Conservation (phyloP, 2,797 vertebrate genomes). For the Cottoperca gobio region DNA sequence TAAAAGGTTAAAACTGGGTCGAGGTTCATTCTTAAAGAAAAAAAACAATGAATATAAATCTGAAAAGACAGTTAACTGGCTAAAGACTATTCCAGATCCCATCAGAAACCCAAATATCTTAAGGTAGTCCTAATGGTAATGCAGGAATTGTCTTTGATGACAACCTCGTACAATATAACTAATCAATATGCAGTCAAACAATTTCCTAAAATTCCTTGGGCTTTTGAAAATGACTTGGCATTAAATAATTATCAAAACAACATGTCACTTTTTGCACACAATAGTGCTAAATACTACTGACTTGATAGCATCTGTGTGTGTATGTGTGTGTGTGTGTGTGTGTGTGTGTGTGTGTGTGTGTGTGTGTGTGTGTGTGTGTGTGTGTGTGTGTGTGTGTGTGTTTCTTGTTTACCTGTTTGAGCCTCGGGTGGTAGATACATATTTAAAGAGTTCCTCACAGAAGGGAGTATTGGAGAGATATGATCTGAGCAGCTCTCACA, state of each 20-base stretch:
- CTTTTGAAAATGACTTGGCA: too few relatives aligned
- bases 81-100: not conserved
- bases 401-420: constrained; percentile 49
- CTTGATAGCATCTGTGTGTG: not conserved
- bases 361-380: constrained; percentile 28
- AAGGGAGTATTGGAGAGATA: constrained; percentile 28
- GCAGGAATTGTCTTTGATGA: not conserved
- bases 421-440: constrained; percentile 55
- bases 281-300: too few relatives aligned
- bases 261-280: too few relatives aligned
- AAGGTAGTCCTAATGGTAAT: not conserved
- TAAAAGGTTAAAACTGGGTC: constrained; percentile 11
- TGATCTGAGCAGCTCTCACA: constrained; percentile 41
- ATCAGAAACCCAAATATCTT: not conserved
- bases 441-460: constrained; percentile 61
- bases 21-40: not conserved
- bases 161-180: not conserved
- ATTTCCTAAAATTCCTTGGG: too few relatives aligned
- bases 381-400: constrained; percentile 12
- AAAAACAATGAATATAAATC: not conserved
- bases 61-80: not conserved
- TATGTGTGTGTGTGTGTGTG: constrained; percentile 28
- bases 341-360: constrained; percentile 21
- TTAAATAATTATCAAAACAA: too few relatives aligned
- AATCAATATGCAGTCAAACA: constrained; percentile 6